Base-by-base conservation (phyloP, 2,113 vertebrate species). In the Sula dactylatra region DNA sequence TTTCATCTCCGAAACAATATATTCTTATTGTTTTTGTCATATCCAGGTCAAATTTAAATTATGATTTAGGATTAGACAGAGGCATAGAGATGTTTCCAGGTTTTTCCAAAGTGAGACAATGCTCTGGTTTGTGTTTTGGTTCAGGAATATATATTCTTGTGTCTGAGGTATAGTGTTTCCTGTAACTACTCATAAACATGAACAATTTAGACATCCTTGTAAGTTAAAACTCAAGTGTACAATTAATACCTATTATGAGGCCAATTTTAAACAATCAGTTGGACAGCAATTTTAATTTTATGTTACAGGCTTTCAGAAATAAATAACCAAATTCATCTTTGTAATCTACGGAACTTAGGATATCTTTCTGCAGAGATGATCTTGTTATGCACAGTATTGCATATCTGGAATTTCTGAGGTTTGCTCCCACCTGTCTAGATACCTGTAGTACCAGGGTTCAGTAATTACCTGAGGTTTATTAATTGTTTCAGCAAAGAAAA, bases 401-500 rank as follows among this genome's bases (percentile, higher is more conserved):
- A 91, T 97, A 95, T 96, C 95, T 95, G 98, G 97, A 97, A 86
- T 95, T 96, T 96, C 97, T 96, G 94, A 93, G 79, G 59, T 95
- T 97, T 97, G 93, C 74, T 98, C 94, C 91, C 94, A 93, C 92
- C 90, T 94, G 84, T 96, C 96, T 97, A 96, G 97, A 95, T 97
- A 96, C 96, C 64, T 83, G 85, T 96, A 96, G 95, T 94, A 82
- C 77, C 80, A 90, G 82, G 95, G 88, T 69, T 88, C 70, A 97
- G 92, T 95, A 95, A 97, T 98, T 98, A 95, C 94, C 98, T 97
- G 97, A 96, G 95, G 97, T 97, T 98, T 98, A 97, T 98, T 98
- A 98, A 97, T 95, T 94, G 85, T 97, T 97, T 97, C 97, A 98
- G 97, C 96, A 97, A 97, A 98, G 97, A 98, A 98, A 97, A 98